A percentile compares a stretch with the other conserved stretches of the same genome.
phyloP scores from a whole-genome alignment of 2,888 invertebrate species.

The Eucera pruinosa region DNA sequence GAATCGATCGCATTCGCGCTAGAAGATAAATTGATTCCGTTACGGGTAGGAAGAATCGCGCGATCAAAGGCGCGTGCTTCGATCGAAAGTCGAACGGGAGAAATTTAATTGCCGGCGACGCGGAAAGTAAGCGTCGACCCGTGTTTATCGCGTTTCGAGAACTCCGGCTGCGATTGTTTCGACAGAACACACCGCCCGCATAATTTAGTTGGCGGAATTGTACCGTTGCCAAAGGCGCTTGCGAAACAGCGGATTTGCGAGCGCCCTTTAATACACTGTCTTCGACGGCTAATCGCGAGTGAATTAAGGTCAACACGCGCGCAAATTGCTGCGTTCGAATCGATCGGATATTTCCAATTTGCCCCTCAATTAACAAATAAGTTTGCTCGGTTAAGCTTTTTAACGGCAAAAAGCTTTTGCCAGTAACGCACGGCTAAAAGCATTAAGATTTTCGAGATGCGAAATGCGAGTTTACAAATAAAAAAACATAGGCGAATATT shows the following conservation, averaged over 20 bases:
- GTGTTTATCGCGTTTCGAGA: conserved; percentile 14
- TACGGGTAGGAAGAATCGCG: not conserved
- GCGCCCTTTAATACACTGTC: conserved; percentile 32
- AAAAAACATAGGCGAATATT: too few species aligned
- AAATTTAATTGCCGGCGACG: conserved; percentile 15
- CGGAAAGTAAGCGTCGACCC: conserved; percentile 11
- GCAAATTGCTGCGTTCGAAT: too few species aligned
- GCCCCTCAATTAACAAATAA: too few species aligned
- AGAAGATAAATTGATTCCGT: not conserved
- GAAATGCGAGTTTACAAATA: too few species aligned
- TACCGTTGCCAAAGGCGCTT: conserved; percentile 26
- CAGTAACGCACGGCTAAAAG: too few species aligned
- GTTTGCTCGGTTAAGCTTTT: too few species aligned
- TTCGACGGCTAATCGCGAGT: conserved; percentile 15
- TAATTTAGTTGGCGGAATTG: conserved; percentile 41
- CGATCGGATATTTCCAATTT: too few species aligned
- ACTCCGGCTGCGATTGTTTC: not conserved
- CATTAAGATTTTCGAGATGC: too few species aligned
- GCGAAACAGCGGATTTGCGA: conserved; percentile 20
- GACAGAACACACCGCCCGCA: not conserved
- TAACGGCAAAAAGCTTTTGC: too few species aligned
- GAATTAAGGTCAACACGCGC: conserved; percentile 30
- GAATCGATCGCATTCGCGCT: not conserved
- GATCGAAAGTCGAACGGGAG: conserved; percentile 28
- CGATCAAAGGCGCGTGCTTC: conserved; percentile 32